Evolutionary conservation across 2,113 vertebrate species (phyloP), one percentile per base, ranked within the genome.

Genomic region (Takifugu bimaculatus): DNA sequence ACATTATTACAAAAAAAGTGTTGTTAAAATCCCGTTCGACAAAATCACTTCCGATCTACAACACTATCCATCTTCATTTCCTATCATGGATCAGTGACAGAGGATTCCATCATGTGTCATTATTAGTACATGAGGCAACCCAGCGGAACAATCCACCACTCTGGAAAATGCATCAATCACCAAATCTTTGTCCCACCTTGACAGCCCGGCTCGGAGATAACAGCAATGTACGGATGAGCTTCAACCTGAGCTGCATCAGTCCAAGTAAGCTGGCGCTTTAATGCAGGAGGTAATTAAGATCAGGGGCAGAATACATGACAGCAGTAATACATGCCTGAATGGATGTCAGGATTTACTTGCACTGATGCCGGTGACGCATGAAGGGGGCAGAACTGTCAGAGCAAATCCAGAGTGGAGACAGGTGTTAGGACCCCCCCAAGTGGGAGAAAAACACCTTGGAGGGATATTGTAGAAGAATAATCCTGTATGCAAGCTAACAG

Each of bases 61-160:
- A 71, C 66, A 51, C 85, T 63, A 91, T 91, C 91, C 77, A 78
- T 92, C 90, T 92, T 92, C 87, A 91, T 92, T 90, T 82, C 60
- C 72, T 65, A 73, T 85, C 77, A 76, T 76, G 88, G 84, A 83
- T 78, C 44, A 6, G 69, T 88, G 90, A 91, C 89, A 88, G 87
- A 85, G 79, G 75, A 80, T 89, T 92, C 91, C 85, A 91, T 92
- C 91, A 91, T 90, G 83, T 90, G 87, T 91, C 88, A 91, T 92
- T 90, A 92, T 85, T 86, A 86, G 88, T 85, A 84, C 86, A 83
- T 82, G 86, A 87, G 88, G 85, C 80, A 84, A 80, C 77, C 77
- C 86, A 80, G 83, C 66, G 72, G 87, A 91, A 89, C 85, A 87
- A 86, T 87, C 84, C 73, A 65, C 75, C 86, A 85, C 75, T 86